Percentiles rank a stretch among this genome's conserved stretches.
Evolutionary conservation across 2,797 vertebrate species (phyloP).

Genomic region (Coranthus polyacanthus): DNA sequence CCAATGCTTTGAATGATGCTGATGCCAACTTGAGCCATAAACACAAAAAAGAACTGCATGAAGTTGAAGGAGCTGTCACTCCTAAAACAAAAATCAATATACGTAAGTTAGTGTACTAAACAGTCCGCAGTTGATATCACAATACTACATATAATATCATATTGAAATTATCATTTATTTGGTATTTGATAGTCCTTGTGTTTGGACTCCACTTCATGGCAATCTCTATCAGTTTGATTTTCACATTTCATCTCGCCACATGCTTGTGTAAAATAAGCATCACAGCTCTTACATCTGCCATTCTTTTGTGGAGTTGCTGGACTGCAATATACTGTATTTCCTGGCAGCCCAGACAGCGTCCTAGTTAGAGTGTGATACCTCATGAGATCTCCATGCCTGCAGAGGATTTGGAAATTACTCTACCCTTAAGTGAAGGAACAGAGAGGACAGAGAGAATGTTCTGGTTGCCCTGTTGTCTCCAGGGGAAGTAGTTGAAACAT

Average conservation of each 20-base stretch:
- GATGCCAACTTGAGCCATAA: slow-evolving; percentile 97
- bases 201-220: not conserved
- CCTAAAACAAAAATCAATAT: slow-evolving; percentile 74
- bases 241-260: not conserved
- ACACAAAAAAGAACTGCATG: slow-evolving; percentile 99
- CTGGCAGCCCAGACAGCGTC: not conserved
- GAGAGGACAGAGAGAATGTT: slow-evolving; percentile 10
- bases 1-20: slow-evolving; percentile 96
- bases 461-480: slow-evolving; percentile 4
- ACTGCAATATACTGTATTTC: not conserved
- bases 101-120: too few relatives aligned
- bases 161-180: too few relatives aligned
- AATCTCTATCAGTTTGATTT: not conserved
- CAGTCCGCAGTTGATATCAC: too few relatives aligned
- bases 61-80: slow-evolving; percentile 98
- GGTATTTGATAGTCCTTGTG: not conserved
- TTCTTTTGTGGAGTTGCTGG: not conserved
- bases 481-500: slow-evolving; percentile 1
- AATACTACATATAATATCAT: too few relatives aligned
- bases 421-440: not conserved
- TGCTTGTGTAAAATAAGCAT: not conserved
- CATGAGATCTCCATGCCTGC: not conserved
- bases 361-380: not conserved
- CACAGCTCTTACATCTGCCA: not conserved
- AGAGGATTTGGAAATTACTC: not conserved